Evolutionary conservation across 2,113 vertebrate species (phyloP).

Genomic region (Sinocyclocheilus rhinocerous): DNA sequence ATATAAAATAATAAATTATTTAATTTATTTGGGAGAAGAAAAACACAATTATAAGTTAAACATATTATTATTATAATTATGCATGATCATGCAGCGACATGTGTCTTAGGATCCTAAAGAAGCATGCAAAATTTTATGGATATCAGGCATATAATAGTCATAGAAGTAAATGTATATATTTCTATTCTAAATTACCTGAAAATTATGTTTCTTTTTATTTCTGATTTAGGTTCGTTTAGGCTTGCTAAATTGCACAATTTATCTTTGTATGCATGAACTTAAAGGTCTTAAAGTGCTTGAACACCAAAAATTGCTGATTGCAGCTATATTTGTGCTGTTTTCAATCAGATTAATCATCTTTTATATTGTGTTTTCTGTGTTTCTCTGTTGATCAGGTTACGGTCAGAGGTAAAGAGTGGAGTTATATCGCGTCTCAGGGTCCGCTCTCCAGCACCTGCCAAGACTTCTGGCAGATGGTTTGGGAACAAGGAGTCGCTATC

Average conservation of each 20-base stretch:
- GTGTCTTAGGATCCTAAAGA: neutral
- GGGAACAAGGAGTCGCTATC: slow-evolving; percentile 94
- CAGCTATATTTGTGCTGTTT: neutral
- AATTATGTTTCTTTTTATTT: no score
- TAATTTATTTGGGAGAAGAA: neutral
- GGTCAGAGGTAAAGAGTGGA: slow-evolving; percentile 89
- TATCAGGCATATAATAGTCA: neutral
- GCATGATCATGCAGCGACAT: no score
- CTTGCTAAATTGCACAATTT: neutral
- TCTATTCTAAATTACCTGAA: neutral
- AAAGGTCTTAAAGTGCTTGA: neutral
- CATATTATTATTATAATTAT: neutral
- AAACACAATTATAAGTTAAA: neutral
- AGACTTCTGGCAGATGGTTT: slow-evolving; percentile 99
- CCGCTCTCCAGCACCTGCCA: slow-evolving; percentile 91
- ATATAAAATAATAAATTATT: no score
- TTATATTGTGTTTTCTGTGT: slow-evolving; percentile 5
- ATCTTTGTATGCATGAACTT: neutral
- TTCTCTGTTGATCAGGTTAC: slow-evolving; percentile 74
- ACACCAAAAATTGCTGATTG: neutral
- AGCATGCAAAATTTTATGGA: neutral
- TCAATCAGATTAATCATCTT: neutral
- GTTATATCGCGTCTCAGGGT: slow-evolving; percentile 93
- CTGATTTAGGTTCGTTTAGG: neutral
- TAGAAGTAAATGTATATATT: neutral